Base-by-base conservation (phyloP, 2,797 vertebrate genomes). In the Gallinago nigripennis region DNA sequence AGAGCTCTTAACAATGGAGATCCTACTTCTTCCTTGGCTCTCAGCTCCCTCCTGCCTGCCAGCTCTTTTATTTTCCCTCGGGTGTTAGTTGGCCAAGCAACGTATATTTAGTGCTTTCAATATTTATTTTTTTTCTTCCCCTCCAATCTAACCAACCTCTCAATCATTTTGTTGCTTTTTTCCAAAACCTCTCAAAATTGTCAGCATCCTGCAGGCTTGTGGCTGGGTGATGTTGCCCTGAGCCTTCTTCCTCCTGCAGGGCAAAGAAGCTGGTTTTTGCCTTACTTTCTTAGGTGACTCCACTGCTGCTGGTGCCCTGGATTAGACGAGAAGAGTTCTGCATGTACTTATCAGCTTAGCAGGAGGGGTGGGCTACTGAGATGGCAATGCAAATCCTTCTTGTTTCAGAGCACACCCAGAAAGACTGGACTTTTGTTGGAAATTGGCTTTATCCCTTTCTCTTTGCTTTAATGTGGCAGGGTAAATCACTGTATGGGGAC, bases 1-100 rank as follows among this genome's bases (percentile, higher is more conserved):
- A 79, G 82, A 72, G 82, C 63, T 53, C 88, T 69, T 68, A 48
- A 50, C 82, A 93, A 53, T 82, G 76, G 43, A 70, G 89, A 93
- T 94, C 73, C 82, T 63, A 23, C 89, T 95, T 82, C 70, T 95
- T 90, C 87, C 92, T 88, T 94, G 95, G 92, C 91, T 94, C 72
- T 81, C 71, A 23, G 58, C 63, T 91, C 54, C 77, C 80, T 92
- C 51, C 87, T 90, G 70, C 65, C 73, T 95, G 95, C 91, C 95
- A 94, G 80, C 51, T 73, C 82, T 92, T 84, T 79, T 66, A 28
- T 96, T 91, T 92, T 91, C 92, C 95, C 91, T 63, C 1, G 1
- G 79, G 95, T 76, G 46, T 53, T 53, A 72, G 48, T 77, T 92
- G 95, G 95, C 95, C 73, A 63, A 57, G 48, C 25, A 50, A 69